phyloP scores from a whole-genome alignment of 2,888 invertebrate species.

The Acanthopleura granulata region DNA sequence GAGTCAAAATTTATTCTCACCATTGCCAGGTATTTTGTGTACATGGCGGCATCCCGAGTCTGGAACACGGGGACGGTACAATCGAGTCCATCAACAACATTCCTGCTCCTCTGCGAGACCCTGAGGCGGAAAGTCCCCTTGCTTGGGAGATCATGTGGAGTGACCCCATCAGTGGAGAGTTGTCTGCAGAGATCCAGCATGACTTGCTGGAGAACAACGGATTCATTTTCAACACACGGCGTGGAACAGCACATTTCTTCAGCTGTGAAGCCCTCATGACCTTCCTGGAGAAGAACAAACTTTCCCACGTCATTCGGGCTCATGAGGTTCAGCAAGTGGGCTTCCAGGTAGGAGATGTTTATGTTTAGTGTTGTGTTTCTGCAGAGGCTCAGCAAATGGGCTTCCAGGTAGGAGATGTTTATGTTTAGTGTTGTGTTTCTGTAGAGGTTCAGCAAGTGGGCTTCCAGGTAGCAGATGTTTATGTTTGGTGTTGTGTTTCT shows the following conservation, averaged over 20 bases:
- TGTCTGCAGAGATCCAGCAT: conserved; percentile 55
- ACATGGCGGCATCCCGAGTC: conserved; percentile 84
- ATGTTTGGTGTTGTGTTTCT: too few species aligned
- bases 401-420: conserved; percentile 76
- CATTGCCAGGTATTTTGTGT: conserved; percentile 79
- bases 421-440: too few species aligned
- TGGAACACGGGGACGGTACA: conserved; percentile 74
- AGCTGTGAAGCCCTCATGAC: conserved; percentile 78
- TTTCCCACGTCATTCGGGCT: conserved; percentile 81
- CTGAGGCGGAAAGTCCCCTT: conserved; percentile 78
- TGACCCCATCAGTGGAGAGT: conserved; percentile 73
- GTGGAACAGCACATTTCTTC: conserved; percentile 83
- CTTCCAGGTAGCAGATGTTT: conserved; percentile 76
- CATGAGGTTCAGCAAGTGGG: conserved; percentile 82
- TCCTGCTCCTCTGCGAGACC: conserved; percentile 77
- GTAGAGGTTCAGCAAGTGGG: conserved; percentile 79
- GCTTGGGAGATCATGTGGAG: conserved; percentile 88
- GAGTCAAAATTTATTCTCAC: too few species aligned
- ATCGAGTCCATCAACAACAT: conserved; percentile 78
- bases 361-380: too few species aligned
- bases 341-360: conserved; percentile 76
- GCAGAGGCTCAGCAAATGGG: conserved; percentile 79
- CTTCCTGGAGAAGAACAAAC: conserved; percentile 77
- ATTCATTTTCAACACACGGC: conserved; percentile 77
- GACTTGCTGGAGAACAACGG: conserved; percentile 71